Base-by-base conservation (phyloP, 2,888 invertebrate species). In the Artemia sinica region DNA sequence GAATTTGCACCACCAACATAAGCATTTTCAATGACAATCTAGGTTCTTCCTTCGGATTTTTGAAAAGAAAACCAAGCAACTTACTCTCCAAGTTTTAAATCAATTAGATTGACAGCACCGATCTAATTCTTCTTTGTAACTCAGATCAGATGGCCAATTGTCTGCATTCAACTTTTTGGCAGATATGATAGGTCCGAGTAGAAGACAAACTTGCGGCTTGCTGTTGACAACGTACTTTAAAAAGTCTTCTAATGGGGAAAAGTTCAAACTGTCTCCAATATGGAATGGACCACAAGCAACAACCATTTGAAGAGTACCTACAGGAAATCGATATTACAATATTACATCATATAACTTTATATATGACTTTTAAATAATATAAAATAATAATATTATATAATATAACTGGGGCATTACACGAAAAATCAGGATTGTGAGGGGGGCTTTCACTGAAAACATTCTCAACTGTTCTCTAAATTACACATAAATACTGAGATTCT, bases 181-280 rank as follows among this genome's bases (percentile, higher is more conserved):
- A 75, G 92, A 91, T 68, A 93, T 77, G 76, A 93, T 89, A 0
- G 94, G 93, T 0, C 95, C 94, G 12, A 87, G 83, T 74, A 95
- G 79, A 71, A 95, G 83, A 58, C 89, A 82, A 28, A 92, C 79
- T 76, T 94, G 86, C 0, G 94, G 94, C 73, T 82, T 82, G 72
- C 86, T 81, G 13, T 83, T 80, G 69, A 78, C 79, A 0, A 91
- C 83, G 74, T 86, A 84, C 14, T 81, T 76, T 11, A 91, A 78
- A 41, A 94, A 80, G 75, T 91, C 90, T 74, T 85, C 84, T 52
- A 94, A 78, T 0, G 92, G 91, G 74, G 91, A 87, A 76, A 88
- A 93, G 0, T 82, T 78, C 69, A 91, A 77, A 76, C 87, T 87
- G 74, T 88, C 87, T 3, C 83, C 82, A 6, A 86, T 82, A 0